Conservation (phyloP, 2,797 vertebrate genomes). For the Sebastes itinus region DNA sequence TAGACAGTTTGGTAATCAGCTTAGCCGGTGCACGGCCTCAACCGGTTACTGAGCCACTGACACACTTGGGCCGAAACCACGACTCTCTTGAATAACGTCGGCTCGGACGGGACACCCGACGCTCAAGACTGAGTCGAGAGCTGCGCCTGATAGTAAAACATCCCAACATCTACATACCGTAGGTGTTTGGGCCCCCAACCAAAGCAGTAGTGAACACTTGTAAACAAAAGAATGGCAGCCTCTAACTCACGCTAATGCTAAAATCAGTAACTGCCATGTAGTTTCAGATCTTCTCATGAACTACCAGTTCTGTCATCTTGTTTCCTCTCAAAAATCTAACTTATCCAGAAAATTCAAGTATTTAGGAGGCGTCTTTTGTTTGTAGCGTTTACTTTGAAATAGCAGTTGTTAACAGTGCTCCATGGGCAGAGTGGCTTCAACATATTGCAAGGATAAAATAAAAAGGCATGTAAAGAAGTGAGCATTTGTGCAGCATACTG, state of each 20-base stretch:
- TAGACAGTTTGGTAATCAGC: slow-evolving; percentile 73
- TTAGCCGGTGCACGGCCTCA: slow-evolving; percentile 48
- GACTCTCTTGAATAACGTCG: slow-evolving; percentile 22
- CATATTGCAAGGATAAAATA: neutral
- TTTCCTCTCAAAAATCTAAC: neutral
- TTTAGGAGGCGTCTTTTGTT: neutral
- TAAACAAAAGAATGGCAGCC: neutral
- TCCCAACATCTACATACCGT: neutral
- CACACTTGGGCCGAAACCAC: slow-evolving; percentile 61
- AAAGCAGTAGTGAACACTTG: neutral
- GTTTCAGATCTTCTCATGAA: neutral
- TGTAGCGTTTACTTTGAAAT: neutral
- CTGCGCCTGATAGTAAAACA: neutral
- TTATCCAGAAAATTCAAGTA: neutral
- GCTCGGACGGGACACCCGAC: slow-evolving; percentile 1
- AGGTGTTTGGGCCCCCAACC: neutral
- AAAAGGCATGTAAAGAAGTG: neutral
- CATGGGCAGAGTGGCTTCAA: neutral
- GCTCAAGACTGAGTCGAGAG: neutral
- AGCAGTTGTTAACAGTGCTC: neutral
- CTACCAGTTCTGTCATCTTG: neutral
- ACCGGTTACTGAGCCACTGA: slow-evolving; percentile 60
- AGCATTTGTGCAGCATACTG: neutral
- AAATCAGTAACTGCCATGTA: neutral
- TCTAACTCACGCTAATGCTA: neutral